Evolutionary conservation across 2,888 invertebrate species (phyloP), one percentile per base, ranked within the genome.

Genomic region (Antitype chi): DNA sequence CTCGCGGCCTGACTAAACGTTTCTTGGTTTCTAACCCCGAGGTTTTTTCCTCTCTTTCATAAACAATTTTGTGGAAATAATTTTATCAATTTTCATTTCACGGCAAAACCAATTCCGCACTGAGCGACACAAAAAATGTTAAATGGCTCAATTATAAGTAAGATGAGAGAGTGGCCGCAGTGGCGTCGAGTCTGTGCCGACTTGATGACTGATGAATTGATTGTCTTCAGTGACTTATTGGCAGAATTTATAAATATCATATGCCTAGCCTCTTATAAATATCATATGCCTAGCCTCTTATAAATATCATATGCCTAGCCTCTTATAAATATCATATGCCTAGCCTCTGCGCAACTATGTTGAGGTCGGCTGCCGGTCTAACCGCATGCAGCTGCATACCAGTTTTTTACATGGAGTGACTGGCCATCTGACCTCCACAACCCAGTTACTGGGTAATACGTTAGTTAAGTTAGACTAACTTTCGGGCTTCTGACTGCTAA

Each of bases 1-100:
- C 90, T 89, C 90, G 90, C 89, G 90, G 86, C 85, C 88, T 90
- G 87, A 87, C 91, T 92, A 84, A 88, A 85, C 80, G 77, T 72
- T 80, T 76, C 73, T 74, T 49, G 25, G 64, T 70, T 52, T 82
- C 69, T 81, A 73, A 76, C 63, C 28, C 66, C 53, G 66, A 75
- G 49, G 59, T 84, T 85, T 87, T 85, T 84, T 69, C n/a, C 78
- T 81, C 85, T 88, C 85, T 89, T 89, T 91, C 85, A 85, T 88
- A 86, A 89, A 88, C 82, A 84, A 87, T 88, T 87, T 85, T 81
- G 81, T 80, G 60, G 73, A 71, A 77, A 82, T 77, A 66, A 85
- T 79, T 85, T 84, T 81, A 85, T 77, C 75, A 85, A 81, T 89
- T 88, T 85, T 77, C 67, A 69, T 78, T 84, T 78, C 70, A 77